Evolutionary conservation across 2,113 vertebrate genomes (phyloP).

Genomic region (Passer montanus): DNA sequence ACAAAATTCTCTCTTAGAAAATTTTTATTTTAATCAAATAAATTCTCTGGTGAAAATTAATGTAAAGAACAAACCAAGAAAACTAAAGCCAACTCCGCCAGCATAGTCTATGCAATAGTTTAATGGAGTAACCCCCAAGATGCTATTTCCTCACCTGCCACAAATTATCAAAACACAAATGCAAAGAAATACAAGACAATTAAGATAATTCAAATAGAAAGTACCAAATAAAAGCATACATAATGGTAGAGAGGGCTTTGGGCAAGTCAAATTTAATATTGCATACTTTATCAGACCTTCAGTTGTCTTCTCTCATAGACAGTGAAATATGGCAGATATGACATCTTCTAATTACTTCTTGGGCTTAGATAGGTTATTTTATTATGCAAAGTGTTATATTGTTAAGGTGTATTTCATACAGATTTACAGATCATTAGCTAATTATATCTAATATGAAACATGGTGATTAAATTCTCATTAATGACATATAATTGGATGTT

Average conservation of each 20-base stretch:
- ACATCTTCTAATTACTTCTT: conserved; percentile 35
- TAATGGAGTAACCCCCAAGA: not conserved
- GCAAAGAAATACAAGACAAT: not conserved
- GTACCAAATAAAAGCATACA: not conserved
- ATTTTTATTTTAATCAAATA: not conserved
- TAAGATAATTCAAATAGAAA: not conserved
- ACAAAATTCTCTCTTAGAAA: not conserved
- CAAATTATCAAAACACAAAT: not conserved
- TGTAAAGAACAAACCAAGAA: not conserved
- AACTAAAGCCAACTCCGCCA: not conserved
- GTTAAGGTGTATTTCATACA: conserved; percentile 48
- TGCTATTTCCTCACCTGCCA: not conserved
- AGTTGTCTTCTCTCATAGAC: not conserved
- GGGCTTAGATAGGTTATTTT: conserved; percentile 32
- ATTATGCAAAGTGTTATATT: conserved; percentile 42
- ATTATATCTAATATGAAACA: conserved; percentile 66
- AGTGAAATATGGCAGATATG: conserved; percentile 7
- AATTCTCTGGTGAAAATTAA: not conserved
- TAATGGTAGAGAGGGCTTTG: not conserved
- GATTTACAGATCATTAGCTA: conserved; percentile 67
- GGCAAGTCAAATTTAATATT: not conserved
- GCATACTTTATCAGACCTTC: not conserved
- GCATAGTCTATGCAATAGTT: not conserved
- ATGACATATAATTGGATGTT: conserved; percentile 55
- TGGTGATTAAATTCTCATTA: conserved; percentile 57